Conservation (phyloP, 2,888 invertebrate genomes). For the Atrina japonica region DNA sequence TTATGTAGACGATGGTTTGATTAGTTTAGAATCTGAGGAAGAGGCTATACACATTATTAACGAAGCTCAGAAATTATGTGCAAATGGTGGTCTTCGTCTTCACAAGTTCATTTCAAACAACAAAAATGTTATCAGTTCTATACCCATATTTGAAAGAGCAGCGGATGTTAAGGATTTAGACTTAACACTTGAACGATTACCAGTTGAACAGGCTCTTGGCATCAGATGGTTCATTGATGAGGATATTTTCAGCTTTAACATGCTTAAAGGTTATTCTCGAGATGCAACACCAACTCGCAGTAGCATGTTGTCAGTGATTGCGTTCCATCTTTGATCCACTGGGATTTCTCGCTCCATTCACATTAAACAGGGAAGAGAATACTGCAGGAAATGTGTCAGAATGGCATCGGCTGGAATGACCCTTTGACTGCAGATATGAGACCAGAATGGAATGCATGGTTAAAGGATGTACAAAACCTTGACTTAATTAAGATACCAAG, state of each 20-base stretch:
- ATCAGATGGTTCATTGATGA: slow-evolving; percentile 49
- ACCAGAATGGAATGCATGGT: slow-evolving; percentile 32
- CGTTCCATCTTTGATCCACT: slow-evolving; percentile 36
- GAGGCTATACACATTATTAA: slow-evolving; percentile 45
- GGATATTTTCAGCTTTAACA: slow-evolving; percentile 47
- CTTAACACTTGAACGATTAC: slow-evolving; percentile 26
- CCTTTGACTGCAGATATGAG: slow-evolving; percentile 22
- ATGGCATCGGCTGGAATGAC: slow-evolving; percentile 24
- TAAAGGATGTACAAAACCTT: slow-evolving; percentile 32
- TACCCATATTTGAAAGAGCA: slow-evolving; percentile 47
- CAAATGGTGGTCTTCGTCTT: slow-evolving; percentile 47
- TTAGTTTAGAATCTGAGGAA: slow-evolving; percentile 38
- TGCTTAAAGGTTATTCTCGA: too few species aligned
- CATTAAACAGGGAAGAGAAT: slow-evolving; percentile 30
- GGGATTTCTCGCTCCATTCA: slow-evolving; percentile 25
- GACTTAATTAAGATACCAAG: slow-evolving; percentile 28
- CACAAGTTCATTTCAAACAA: slow-evolving; percentile 58
- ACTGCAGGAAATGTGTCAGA: slow-evolving; percentile 23
- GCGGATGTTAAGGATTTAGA: slow-evolving; percentile 24
- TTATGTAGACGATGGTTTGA: slow-evolving; percentile 51
- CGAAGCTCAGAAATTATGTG: slow-evolving; percentile 40
- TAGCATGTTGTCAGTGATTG: slow-evolving; percentile 17
- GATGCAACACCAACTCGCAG: slow-evolving; percentile 10
- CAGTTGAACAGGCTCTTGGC: slow-evolving; percentile 50
- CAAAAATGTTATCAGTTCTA: slow-evolving; percentile 39